These are phyloP conservation scores for Semibalanus balanoides DNA, from an alignment of 1,140 invertebrate genomes.

Conservation along the genomic window DNA sequence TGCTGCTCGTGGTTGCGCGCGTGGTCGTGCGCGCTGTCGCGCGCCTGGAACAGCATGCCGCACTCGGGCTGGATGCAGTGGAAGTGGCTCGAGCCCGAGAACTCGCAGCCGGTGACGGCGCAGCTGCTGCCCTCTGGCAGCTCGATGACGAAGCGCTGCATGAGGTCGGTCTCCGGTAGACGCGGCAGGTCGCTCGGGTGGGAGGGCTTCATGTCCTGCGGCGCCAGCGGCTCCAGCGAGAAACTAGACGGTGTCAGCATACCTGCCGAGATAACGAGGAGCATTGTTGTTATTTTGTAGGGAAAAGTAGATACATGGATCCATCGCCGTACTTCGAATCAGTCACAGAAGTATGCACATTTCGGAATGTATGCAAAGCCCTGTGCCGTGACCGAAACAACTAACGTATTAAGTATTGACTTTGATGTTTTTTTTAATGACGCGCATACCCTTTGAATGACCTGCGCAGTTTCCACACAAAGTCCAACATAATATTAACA, in stretches of 20 bases:
- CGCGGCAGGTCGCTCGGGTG: background rate
- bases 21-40: slow-evolving; percentile 67
- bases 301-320: too few relatives aligned
- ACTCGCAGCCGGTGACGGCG: slow-evolving; percentile 42
- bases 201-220: background rate
- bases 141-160: background rate
- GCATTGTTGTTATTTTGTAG: too few relatives aligned
- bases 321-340: too few relatives aligned
- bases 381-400: too few relatives aligned
- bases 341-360: too few relatives aligned
- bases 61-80: slow-evolving; percentile 55
- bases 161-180: background rate
- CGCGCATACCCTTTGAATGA: too few relatives aligned
- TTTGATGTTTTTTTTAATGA: too few relatives aligned
- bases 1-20: slow-evolving; percentile 72
- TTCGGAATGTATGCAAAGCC: too few relatives aligned
- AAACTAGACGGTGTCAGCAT: background rate
- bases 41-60: slow-evolving; percentile 50
- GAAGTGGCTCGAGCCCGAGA: slow-evolving; percentile 57
- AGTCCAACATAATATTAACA: too few relatives aligned
- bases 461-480: too few relatives aligned
- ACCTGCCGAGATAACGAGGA: background rate
- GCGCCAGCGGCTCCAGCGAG: background rate
- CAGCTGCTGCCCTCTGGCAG: background rate
- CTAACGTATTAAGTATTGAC: too few relatives aligned